Evolutionary conservation across 2,797 vertebrate species (phyloP), one percentile per base, ranked within the genome.

Genomic region (Stomatorhinus walkeri): DNA sequence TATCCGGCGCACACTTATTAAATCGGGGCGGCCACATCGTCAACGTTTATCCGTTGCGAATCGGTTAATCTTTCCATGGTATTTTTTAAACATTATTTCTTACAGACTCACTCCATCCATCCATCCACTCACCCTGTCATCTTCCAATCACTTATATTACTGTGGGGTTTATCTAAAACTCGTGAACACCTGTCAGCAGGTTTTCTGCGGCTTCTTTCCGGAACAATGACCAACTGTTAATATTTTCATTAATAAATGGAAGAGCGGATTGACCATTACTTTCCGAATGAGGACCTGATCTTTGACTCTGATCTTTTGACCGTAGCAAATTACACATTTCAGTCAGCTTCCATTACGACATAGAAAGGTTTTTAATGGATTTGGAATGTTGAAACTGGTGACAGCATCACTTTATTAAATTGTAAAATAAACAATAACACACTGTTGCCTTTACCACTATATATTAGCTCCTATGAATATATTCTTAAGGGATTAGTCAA

Each of bases 181-280:
- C n/a, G 24, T 12, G 43, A 85, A 51, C 81, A 59, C 28, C 32
- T 32, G 51, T 54, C 52, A 59, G 52, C 85, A 87, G 52, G 56
- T 46, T 40, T 14, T 48, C 36, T 64, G 56, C 36, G n/a, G 61
- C 24, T 72, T 89, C 88, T 84, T 87, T 52, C 61, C 10, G 19
- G 36, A 24, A 43, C 56, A 64, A 43, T 87, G 56, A 46, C 40
- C 56, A 61, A 88, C 68, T 51, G 91, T 92, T 91, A 91, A 91
- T 91, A 90, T 90, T 90, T 90, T 87, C 87, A 90, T 89, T 90
- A 92, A 92, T 89, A 89, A 91, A 89, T 76, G 54, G 87, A 56
- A 56, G 51, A 16, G 49, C 19, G 54, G 89, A 59, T 90, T 90
- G 89, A 90, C 85, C 61, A 83, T 90, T 91, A 91, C 64, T 87